These are phyloP conservation scores for Himalopsyche anomala DNA, from an alignment of 2,888 invertebrate genomes.

Conservation along the genomic window DNA sequence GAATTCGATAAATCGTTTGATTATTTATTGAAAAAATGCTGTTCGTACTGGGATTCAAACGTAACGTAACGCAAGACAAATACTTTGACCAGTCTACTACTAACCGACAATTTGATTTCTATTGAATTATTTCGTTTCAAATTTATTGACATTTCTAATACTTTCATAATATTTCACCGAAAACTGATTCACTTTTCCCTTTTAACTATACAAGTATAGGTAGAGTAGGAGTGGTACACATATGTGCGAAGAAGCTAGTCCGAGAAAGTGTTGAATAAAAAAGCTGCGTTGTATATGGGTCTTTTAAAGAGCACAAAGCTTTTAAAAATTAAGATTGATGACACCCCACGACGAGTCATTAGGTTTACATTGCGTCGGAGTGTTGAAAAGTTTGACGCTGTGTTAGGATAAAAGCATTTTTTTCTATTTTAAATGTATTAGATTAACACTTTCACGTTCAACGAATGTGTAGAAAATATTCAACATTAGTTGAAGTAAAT, in stretches of 20 bases:
- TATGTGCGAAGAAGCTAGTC: background rate
- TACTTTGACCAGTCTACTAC: no score
- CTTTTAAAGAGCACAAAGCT: slow-evolving; percentile 57
- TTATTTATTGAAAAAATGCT: no score
- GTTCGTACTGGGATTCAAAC: no score
- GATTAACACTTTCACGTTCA: background rate
- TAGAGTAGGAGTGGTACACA: background rate
- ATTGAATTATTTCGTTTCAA: no score
- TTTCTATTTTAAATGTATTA: slow-evolving; percentile 48
- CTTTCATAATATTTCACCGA: no score
- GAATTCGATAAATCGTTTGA: no score
- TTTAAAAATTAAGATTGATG: slow-evolving; percentile 64
- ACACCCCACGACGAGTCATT: slow-evolving; percentile 58
- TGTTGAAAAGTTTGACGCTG: slow-evolving; percentile 45
- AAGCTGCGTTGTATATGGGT: background rate
- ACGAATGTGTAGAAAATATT: background rate
- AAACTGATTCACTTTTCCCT: no score
- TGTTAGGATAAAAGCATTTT: slow-evolving; percentile 28
- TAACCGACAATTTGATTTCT: no score
- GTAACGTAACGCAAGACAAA: no score
- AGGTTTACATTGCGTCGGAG: slow-evolving; percentile 48
- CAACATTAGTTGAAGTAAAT: background rate
- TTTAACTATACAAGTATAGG: no score
- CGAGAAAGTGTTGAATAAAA: background rate
- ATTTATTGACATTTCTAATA: no score